A percentile compares a stretch with the other conserved stretches of the same genome.
phyloP scores from a whole-genome alignment of 2,888 invertebrate genomes.

The Tetropium fuscum region DNA sequence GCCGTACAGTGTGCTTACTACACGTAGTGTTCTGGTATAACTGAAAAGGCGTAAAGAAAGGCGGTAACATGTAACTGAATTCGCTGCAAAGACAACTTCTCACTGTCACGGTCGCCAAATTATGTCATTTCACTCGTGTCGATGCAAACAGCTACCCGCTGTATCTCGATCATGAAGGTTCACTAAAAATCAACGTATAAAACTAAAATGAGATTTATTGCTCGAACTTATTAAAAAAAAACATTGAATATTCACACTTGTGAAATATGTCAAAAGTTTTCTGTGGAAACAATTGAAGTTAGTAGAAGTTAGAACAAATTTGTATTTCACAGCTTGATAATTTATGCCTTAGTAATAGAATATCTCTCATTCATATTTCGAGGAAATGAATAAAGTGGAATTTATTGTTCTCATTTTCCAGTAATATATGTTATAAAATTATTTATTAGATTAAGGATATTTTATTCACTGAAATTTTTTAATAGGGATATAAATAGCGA shows the following conservation, averaged over 20 bases:
- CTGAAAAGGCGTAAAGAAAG: too few relatives aligned
- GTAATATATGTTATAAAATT: conserved; percentile 19
- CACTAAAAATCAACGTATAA: too few relatives aligned
- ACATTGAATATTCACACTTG: conserved; percentile 4
- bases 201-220: too few relatives aligned
- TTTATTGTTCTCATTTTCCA: conserved; percentile 4
- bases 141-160: too few relatives aligned
- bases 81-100: too few relatives aligned
- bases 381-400: conserved; percentile 5
- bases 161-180: too few relatives aligned
- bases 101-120: too few relatives aligned
- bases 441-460: conserved; percentile 20
- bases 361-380: conserved; percentile 10
- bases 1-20: too few relatives aligned
- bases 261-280: conserved; percentile 5
- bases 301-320: conserved; percentile 6
- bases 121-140: too few relatives aligned
- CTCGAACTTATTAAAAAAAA: too few relatives aligned
- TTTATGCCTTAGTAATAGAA: neutral
- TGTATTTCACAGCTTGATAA: conserved; percentile 8
- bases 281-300: conserved; percentile 6
- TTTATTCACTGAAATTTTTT: conserved; percentile 14
- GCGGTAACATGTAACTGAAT: too few relatives aligned
- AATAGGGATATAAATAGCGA: conserved; percentile 7
- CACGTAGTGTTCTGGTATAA: too few relatives aligned